phyloP scores from a whole-genome alignment of 2,888 invertebrate species.

The Metopia argyrocephala region DNA sequence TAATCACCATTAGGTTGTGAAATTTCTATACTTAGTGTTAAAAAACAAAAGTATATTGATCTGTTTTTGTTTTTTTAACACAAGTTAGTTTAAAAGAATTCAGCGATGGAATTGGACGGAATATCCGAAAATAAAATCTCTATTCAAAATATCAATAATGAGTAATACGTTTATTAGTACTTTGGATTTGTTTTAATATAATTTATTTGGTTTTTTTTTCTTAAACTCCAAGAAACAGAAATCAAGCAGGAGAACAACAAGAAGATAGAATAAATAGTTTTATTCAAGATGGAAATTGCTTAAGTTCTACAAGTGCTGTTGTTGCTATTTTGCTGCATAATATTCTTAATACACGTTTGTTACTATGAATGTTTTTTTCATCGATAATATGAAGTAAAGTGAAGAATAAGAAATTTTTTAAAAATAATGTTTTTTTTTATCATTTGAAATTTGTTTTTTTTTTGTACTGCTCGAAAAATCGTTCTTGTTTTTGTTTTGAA shows the following conservation, averaged over 20 bases:
- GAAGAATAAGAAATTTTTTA: no score
- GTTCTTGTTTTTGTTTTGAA: no score
- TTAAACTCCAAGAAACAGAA: slow-evolving; percentile 9
- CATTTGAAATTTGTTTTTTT: no score
- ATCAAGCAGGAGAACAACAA: background rate
- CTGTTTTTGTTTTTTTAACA: background rate
- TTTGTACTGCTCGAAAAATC: no score
- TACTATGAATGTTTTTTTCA: slow-evolving; percentile 23
- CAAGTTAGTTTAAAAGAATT: slow-evolving; percentile 14
- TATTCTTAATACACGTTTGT: slow-evolving; percentile 49
- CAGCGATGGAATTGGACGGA: slow-evolving; percentile 47
- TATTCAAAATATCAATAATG: slow-evolving; percentile 5
- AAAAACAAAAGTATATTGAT: slow-evolving; percentile 9
- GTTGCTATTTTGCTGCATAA: slow-evolving; percentile 41
- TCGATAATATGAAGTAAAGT: no score
- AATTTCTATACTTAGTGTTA: slow-evolving; percentile 31
- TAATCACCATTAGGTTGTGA: slow-evolving; percentile 43
- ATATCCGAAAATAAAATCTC: slow-evolving; percentile 46
- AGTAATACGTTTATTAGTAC: slow-evolving; percentile 21
- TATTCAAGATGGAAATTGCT: slow-evolving; percentile 9
- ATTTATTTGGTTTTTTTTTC: background rate
- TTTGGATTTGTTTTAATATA: background rate
- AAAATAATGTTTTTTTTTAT: no score
- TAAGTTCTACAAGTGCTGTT: background rate
- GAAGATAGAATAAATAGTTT: background rate